Evolutionary conservation across 2,888 invertebrate species (phyloP), one percentile per base, ranked within the genome.

Genomic region (Baccha elongata): DNA sequence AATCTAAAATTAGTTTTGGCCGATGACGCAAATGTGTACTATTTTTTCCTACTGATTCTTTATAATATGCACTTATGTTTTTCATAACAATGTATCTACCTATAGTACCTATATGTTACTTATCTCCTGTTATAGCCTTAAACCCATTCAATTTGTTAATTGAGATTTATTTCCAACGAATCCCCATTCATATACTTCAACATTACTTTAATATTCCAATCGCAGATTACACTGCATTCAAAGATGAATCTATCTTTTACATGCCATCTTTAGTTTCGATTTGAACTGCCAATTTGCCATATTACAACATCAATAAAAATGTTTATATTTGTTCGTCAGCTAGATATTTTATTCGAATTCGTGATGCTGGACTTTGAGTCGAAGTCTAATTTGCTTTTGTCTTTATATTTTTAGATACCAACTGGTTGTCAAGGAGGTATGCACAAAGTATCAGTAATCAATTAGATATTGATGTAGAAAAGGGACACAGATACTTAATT

Each of bases 151-250:
- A 76, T 75, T 71, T 71, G 53, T 53, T 81, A 71, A 81, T 81
- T 81, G 76, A 81, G 53, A 81, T 81, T 81, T 81, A 81, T 81
- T 60, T 46, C 60, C 65, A 81, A 64, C 58, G 17, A 48, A 23
- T 55, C 11, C n/a, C n/a, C 7, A n/a, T 69, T 35, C 53, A 15
- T 17, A 75, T 53, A 65, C 60, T 42, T 42, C 37, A 46, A 48
- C 67, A 67, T 60, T 42, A 60, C 35, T 48, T 68, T 40, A 50
- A 50, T 73, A 19, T 72, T 52, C 35, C 60, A 64, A 68, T 62
- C 17, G 32, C 13, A 29, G 50, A 80, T 60, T 69, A 60, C 58
- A 75, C 58, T 11, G 23, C 15, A 52, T 58, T 75, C 58, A 60
- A 23, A 53, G 37, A 46, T 67, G 60, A 44, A 35, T 19, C 55